A percentile compares a stretch with the other conserved stretches of the same genome.
phyloP scores from a whole-genome alignment of 2,113 vertebrate species.

The Hystrix brachyura region DNA sequence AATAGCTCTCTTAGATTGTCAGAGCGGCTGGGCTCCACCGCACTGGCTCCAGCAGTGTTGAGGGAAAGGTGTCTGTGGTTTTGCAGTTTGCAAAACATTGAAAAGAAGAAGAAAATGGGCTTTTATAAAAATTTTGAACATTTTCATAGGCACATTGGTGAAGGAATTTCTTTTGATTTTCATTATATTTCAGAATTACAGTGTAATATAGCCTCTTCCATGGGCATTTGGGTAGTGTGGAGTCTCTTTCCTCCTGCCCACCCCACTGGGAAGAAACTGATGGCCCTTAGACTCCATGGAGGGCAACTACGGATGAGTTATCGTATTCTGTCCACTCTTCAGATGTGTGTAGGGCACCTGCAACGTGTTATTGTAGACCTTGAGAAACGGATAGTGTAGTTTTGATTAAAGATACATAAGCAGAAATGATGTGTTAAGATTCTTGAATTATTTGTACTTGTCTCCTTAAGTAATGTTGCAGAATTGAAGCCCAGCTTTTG shows the following conservation, averaged over 20 bases:
- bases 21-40: conserved; percentile 17
- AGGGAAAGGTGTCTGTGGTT: conserved; percentile 28
- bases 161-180: conserved; percentile 43
- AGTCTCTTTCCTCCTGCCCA: background rate
- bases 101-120: conserved; percentile 29
- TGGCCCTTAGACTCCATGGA: background rate
- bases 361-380: background rate
- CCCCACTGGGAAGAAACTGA: background rate
- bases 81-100: conserved; percentile 8
- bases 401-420: background rate
- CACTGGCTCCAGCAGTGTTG: background rate
- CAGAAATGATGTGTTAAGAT: background rate
- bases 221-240: background rate
- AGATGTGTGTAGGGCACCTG: background rate
- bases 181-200: background rate
- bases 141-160: background rate
- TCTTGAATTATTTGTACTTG: background rate
- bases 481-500: background rate
- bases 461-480: background rate
- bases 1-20: conserved; percentile 62
- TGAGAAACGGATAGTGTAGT: background rate
- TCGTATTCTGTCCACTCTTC: background rate
- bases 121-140: conserved; percentile 34
- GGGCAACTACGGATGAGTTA: background rate
- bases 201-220: background rate